Percentiles rank a stretch among this genome's conserved stretches.
Evolutionary conservation across 2,113 vertebrate species (phyloP).

Genomic region (Chelonoidis abingdonii): DNA sequence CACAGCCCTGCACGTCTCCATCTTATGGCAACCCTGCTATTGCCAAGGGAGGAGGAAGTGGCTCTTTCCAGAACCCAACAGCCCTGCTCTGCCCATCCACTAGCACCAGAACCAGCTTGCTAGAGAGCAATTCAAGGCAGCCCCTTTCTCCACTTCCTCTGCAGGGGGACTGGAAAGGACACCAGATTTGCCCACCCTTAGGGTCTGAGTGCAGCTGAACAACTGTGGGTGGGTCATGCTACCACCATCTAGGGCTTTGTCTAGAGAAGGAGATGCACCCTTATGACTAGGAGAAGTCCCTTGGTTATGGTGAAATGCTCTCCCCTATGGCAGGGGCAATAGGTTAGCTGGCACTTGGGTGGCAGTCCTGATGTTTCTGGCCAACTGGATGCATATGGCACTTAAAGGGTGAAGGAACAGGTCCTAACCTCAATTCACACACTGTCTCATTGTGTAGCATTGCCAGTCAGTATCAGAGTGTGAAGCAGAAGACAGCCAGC

Average conservation of each 20-base stretch:
- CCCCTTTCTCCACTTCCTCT: neutral
- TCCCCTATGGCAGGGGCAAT: neutral
- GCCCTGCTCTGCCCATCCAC: neutral
- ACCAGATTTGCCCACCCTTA: neutral
- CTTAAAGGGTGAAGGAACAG: neutral
- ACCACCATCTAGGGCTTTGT: neutral
- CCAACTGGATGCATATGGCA: neutral
- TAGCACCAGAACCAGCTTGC: neutral
- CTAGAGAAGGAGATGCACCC: neutral
- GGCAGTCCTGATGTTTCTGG: no score
- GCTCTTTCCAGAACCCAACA: neutral
- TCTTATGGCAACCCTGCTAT: neutral
- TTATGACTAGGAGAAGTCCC: fast-evolving
- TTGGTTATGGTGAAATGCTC: neutral
- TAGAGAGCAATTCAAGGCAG: neutral
- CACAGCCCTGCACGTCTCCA: neutral
- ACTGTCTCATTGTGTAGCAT: constrained; percentile 78
- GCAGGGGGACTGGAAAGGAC: neutral
- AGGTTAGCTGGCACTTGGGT: neutral
- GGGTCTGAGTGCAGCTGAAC: neutral
- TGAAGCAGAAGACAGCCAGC: constrained; percentile 85
- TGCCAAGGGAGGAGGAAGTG: neutral
- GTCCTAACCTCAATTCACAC: neutral
- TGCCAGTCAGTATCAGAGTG: constrained; percentile 76
- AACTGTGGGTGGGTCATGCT: neutral